These are phyloP conservation scores for Psittacula cyanocephala DNA, from an alignment of 2,113 vertebrate genomes.

Conservation along the genomic window DNA sequence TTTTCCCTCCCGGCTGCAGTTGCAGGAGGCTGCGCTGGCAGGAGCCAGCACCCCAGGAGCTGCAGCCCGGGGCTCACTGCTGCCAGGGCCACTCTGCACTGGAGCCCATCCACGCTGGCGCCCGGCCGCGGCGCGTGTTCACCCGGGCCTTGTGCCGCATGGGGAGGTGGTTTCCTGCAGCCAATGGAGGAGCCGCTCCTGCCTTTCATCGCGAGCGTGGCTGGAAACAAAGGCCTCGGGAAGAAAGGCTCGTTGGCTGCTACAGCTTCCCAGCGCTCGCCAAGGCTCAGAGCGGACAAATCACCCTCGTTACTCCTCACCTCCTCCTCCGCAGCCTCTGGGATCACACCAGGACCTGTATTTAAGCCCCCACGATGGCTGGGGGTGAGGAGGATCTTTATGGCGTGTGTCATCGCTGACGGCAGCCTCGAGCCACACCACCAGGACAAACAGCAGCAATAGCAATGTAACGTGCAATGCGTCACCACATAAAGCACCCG, in stretches of 20 bases:
- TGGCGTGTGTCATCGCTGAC: neutral
- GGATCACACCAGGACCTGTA: fast-evolving
- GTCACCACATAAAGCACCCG: neutral
- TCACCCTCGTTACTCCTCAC: neutral
- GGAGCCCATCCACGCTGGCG: neutral
- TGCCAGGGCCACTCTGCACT: neutral
- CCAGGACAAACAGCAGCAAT: neutral
- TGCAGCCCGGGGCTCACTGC: neutral
- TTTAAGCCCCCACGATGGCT: fast-evolving
- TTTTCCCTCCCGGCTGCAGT: neutral
- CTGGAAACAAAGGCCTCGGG: slow-evolving; percentile 17
- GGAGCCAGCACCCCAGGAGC: neutral
- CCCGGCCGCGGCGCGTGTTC: neutral
- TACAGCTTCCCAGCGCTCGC: neutral
- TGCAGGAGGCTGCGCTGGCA: neutral
- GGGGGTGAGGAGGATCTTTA: neutral
- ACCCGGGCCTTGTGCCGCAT: neutral
- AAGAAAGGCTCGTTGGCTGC: neutral
- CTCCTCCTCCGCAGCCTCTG: neutral
- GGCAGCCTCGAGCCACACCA: neutral
- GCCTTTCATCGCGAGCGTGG: neutral
- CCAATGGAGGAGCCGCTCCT: neutral
- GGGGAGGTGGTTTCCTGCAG: slow-evolving; percentile 21
- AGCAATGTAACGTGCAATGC: fast-evolving
- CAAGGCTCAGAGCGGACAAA: neutral